Conservation (phyloP, 2,113 vertebrate species). For the Centropristis striata region DNA sequence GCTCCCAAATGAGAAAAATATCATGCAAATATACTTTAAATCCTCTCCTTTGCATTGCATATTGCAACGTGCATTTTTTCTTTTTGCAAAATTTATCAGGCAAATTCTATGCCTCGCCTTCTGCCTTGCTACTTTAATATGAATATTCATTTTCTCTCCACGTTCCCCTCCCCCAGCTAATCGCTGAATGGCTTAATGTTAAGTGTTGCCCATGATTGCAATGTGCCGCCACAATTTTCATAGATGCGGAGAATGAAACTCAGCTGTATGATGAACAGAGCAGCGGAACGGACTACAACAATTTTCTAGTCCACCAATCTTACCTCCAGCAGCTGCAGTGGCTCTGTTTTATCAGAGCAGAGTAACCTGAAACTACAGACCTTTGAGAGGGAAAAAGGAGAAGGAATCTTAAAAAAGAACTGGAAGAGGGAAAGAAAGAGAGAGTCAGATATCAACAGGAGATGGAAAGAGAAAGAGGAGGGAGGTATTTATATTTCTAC, state of each 20-base stretch:
- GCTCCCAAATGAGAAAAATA: not conserved
- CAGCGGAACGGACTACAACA: constrained; percentile 36
- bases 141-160: constrained; percentile 42
- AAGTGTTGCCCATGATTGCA: constrained; percentile 63
- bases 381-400: not conserved
- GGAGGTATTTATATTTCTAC: not conserved
- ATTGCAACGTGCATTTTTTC: not conserved
- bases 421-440: not conserved
- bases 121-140: constrained; percentile 40
- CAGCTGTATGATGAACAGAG: constrained; percentile 15
- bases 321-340: constrained; percentile 47
- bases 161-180: constrained; percentile 68
- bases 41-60: not conserved
- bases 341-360: constrained; percentile 22
- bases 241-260: constrained; percentile 37
- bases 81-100: constrained; percentile 2
- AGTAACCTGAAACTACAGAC: constrained; percentile 41
- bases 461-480: constrained; percentile 32
- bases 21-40: constrained; percentile 8
- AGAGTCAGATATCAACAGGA: constrained; percentile 70
- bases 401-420: not conserved
- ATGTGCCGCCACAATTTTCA: constrained; percentile 47
- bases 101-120: not conserved
- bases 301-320: constrained; percentile 54
- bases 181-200: constrained; percentile 66